Base-by-base conservation (phyloP, 2,113 vertebrate genomes). In the Phainopepla nitens region DNA sequence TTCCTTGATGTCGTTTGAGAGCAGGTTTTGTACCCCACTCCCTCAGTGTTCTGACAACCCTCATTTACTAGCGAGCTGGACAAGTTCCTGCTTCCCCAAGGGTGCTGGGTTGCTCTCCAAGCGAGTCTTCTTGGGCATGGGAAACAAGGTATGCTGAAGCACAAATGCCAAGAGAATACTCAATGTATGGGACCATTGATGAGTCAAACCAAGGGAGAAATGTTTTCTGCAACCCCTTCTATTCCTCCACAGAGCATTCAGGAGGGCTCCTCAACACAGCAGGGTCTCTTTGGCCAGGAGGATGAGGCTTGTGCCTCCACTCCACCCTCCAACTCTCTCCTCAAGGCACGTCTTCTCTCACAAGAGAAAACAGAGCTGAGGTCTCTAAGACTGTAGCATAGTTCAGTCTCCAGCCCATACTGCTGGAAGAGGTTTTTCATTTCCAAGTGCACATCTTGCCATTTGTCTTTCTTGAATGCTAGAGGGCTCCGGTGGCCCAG, bases 261-360 rank as follows among this genome's bases (percentile, higher is more conserved):
- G 56, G 22, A 44, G 6, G 57, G 13, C 7, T 75, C 21, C 42
- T 51, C n/a, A 31, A 8, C 21, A 51, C 33, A 69, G 13, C 54
- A 39, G 0, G 1, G 28, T 64, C 20, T 35, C 19, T 24, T 45
- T 35, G 28, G 21, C 21, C 47, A 20, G 17, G 20, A 44, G 29
- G 24, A 50, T 18, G 54, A n/a, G 16, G 3, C 4, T 47, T 56
- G 17, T 61, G 14, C 1, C 0, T 10, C 28, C 2, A 0, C 22
- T 39, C 13, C 39, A n/a, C 7, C 7, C 15, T 70, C 31, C 23
- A 70, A 29, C 9, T 49, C n/a, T 42, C 21, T 68, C 41, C 19
- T 31, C 47, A 56, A 28, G 3, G 8, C 18, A 49, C 35, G 80
- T 35, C 29, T 15, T 57, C 35, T 31, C 35, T 56, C 35, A 24